Percentiles rank a stretch among this genome's conserved stretches.
Evolutionary conservation across 2,113 vertebrate species (phyloP).

Genomic region (Chamaetylas fuelleborni): DNA sequence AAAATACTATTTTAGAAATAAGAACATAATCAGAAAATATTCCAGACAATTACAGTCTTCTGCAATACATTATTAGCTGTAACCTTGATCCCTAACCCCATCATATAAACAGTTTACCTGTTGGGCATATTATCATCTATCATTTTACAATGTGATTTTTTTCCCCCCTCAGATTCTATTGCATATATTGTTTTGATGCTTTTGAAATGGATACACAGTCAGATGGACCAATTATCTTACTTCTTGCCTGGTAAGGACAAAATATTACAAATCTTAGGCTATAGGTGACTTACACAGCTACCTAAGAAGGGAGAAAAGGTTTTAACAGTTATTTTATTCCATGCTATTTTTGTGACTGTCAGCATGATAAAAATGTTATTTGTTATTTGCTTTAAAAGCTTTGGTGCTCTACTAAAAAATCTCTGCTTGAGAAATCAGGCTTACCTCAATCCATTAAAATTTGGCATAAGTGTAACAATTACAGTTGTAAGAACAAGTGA

Average conservation of each 20-base stretch:
- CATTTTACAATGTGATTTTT: background rate
- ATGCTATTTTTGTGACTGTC: conserved; percentile 25
- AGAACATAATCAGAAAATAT: conserved; percentile 33
- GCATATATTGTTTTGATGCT: conserved; percentile 33
- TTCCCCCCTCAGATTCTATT: background rate
- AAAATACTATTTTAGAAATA: conserved; percentile 22
- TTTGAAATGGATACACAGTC: conserved; percentile 19
- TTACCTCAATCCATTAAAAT: background rate
- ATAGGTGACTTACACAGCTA: conserved; percentile 40
- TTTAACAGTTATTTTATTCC: conserved; percentile 49
- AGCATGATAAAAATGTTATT: conserved; percentile 31
- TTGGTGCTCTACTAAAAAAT: background rate
- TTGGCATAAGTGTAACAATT: background rate
- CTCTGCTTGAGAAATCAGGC: conserved; percentile 37
- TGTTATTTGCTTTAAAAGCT: conserved; percentile 49
- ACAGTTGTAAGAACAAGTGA: background rate
- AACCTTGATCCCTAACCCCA: conserved; percentile 8
- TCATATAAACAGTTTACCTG: conserved; percentile 14
- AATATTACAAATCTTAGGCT: conserved; percentile 36
- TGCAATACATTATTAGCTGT: background rate
- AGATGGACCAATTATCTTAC: conserved; percentile 46
- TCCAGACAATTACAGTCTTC: conserved; percentile 2
- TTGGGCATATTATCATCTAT: background rate
- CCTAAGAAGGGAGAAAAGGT: background rate
- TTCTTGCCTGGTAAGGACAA: conserved; percentile 45